Conservation (phyloP, 2,113 vertebrate genomes). For the Lagenorhynchus albirostris region DNA sequence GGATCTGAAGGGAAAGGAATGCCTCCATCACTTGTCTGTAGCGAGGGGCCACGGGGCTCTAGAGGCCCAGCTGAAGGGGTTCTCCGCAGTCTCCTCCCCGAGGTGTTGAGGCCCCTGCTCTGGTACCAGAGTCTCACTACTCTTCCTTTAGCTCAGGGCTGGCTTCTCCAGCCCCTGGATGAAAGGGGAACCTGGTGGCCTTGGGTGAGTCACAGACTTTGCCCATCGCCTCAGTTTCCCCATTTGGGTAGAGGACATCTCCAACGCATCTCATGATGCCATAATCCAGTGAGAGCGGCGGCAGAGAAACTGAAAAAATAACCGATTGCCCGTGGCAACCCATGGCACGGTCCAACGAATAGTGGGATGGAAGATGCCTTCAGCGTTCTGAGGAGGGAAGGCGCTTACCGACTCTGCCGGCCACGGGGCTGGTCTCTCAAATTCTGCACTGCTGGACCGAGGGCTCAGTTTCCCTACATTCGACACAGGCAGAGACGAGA, state of each 20-base stretch:
- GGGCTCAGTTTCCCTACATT: accelerated
- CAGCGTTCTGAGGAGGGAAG: too few relatives aligned
- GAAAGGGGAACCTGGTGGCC: neutral
- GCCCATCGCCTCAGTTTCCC: neutral
- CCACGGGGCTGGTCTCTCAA: neutral
- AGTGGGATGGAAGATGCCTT: too few relatives aligned
- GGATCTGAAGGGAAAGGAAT: neutral
- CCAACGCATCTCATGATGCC: neutral
- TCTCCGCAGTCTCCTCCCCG: neutral
- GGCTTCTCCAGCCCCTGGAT: neutral
- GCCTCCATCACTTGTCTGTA: neutral
- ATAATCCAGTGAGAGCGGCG: neutral
- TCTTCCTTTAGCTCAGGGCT: neutral
- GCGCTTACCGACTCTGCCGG: accelerated
- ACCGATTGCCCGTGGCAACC: accelerated
- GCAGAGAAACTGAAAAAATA: neutral
- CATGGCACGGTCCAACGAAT: accelerated
- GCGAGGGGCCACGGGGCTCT: accelerated
- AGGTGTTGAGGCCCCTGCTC: neutral
- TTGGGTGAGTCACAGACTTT: neutral
- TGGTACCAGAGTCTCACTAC: neutral
- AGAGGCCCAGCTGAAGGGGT: too few relatives aligned
- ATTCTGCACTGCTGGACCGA: accelerated
- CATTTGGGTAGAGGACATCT: neutral
- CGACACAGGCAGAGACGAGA: accelerated